phyloP scores from a whole-genome alignment of 1,140 invertebrate genomes.

The Lithobius niger region DNA sequence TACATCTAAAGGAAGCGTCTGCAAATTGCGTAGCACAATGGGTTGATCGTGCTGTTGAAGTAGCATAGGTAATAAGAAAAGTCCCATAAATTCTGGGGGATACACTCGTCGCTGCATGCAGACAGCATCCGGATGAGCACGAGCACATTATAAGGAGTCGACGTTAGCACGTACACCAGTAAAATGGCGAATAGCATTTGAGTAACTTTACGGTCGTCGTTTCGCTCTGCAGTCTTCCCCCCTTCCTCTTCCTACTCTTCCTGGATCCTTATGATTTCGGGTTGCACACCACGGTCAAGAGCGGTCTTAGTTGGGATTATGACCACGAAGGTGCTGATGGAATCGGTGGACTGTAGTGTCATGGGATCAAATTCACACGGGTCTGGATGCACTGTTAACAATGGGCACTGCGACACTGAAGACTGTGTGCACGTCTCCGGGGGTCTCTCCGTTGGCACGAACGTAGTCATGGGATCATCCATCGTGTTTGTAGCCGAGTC shows the following conservation, averaged over 20 bases:
- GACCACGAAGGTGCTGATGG: conserved; percentile 81
- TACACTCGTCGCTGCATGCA: conserved; percentile 51
- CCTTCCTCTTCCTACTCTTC: conserved; percentile 34
- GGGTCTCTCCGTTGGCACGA: conserved; percentile 38
- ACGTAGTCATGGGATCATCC: conserved; percentile 53
- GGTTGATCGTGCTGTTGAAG: conserved; percentile 67
- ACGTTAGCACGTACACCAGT: conserved; percentile 94
- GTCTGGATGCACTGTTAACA: too few relatives aligned
- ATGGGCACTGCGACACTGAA: too few relatives aligned
- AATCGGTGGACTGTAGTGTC: conserved; percentile 29
- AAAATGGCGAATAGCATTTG: conserved; percentile 96
- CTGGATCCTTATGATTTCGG: conserved; percentile 75
- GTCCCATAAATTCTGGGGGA: conserved; percentile 74
- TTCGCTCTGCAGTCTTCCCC: conserved; percentile 78
- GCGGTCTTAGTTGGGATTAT: conserved; percentile 46
- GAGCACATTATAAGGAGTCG: conserved; percentile 97
- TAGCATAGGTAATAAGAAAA: conserved; percentile 98
- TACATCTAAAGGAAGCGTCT: conserved; percentile 93
- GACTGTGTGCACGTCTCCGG: too few relatives aligned
- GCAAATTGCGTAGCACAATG: conserved; percentile 92
- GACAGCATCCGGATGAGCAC: conserved; percentile 76
- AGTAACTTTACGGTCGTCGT: conserved; percentile 94
- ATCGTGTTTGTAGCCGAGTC: conserved; percentile 46
- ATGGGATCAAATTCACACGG: too few relatives aligned
- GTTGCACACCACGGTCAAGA: conserved; percentile 35